Conservation (phyloP, 2,888 invertebrate genomes). For the Agrilus cyanescens region DNA sequence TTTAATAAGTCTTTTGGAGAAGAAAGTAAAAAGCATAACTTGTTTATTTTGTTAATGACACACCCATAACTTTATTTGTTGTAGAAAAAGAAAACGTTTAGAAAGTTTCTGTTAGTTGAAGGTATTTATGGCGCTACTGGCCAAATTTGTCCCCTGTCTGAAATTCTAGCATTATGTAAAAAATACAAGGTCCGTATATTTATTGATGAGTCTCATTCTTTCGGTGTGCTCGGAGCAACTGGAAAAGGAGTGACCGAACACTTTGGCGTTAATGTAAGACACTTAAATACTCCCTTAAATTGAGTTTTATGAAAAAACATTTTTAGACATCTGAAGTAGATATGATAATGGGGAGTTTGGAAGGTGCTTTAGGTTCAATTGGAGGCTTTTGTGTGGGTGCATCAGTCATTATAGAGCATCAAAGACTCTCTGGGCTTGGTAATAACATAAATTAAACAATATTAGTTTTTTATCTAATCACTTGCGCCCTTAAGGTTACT, state of each 20-base stretch:
- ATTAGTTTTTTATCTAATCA: not conserved
- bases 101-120: constrained; percentile 86
- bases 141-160: constrained; percentile 73
- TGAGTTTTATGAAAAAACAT: no score
- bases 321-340: no score
- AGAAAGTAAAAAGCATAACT: no score
- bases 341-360: constrained; percentile 77
- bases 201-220: constrained; percentile 82
- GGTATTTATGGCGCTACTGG: constrained; percentile 90
- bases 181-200: constrained; percentile 85
- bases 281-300: no score
- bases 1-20: not conserved
- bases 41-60: no score
- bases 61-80: not conserved
- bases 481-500: constrained; percentile 52
- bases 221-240: constrained; percentile 68
- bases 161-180: constrained; percentile 68
- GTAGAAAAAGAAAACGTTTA: constrained; percentile 18
- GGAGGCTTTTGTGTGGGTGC: constrained; percentile 95
- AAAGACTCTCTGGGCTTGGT: constrained; percentile 76
- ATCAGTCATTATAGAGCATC: constrained; percentile 88
- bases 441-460: constrained; percentile 38
- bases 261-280: constrained; percentile 54
- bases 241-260: constrained; percentile 89
- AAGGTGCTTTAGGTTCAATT: constrained; percentile 73